Base-by-base conservation (phyloP, 1,140 invertebrate species). In the Drosophila malerkotliana region DNA sequence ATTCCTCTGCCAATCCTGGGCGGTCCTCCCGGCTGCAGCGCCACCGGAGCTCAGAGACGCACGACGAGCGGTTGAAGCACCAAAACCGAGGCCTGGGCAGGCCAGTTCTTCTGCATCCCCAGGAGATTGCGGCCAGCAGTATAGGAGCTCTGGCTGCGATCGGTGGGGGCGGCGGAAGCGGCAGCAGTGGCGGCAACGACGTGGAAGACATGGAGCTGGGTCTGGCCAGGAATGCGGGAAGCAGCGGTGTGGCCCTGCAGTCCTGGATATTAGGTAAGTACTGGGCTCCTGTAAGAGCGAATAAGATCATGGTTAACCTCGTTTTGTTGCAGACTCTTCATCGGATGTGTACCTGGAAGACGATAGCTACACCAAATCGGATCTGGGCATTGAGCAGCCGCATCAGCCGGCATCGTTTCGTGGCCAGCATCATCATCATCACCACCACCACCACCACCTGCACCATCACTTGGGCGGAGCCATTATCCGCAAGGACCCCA, bases 401-500 rank as follows among this genome's bases (percentile, higher is more conserved):
- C 80, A 89, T 44, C 52, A 54, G 68, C 67, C 67, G 49, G 58
- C 77, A 0, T 15, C 41, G 14, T 80, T 76, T 49, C 81, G 79
- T 4, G 47, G 59, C 47, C 84, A 79, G 26, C 84, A 87, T 37
- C 75, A 74, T 15, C 77, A 84, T 24, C 87, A 84, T 3, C 78
- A 87, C 8, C 73, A 83, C 18, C 76, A 81, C 9, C 79, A 87
- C 54, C 78, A 81, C 59, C 77, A 79, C 26, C 71, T 72, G 39
- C 77, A 74, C 8, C 76, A 79, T 48, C 79, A 79, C 12, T 15
- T 83, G 12, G 77, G 73, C 15, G 61, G 64, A 8, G 52, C 59
- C 12, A 84, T 78, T 9, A 94, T 94, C 90, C 90, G 93, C 68
- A 92, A 94, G 69, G 93, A 94, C 85, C 93, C 93, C 1, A 94